Base-by-base conservation (phyloP, 2,888 invertebrate genomes). In the Ormyrus thymus region DNA sequence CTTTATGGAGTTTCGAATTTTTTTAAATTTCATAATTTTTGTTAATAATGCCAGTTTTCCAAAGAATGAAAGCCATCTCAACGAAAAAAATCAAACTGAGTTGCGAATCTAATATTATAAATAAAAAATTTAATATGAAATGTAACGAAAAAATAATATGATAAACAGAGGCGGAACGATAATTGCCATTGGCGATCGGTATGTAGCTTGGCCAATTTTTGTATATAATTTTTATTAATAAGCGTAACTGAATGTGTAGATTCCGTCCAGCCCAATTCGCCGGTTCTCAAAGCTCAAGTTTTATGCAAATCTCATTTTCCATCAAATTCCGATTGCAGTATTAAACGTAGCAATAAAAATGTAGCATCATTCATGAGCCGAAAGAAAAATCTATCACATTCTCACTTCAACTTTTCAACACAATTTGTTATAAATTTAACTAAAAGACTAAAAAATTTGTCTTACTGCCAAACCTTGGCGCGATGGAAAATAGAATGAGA, bases 191-290 rank as follows among this genome's bases (percentile, higher is more conserved):
- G 53, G 46, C 81, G 85, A 87, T 86, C 85, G 85, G 86, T 85
- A 86, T 86, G 87, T 89, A 88, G 88, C 87, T 87, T 86, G 87
- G 87, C 88, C 87, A 87, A 87, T 87, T 88, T 88, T 88, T 89
- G 88, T 89, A 89, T 89, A 78, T 78, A 78, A 73, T 68, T 81
- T 81, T 82, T 82, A 83, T 83, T 82, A 82, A 82, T 83, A 81
- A 75, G 76, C 71, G 87, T 87, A 89, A 88, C 82, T 88, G 85
- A 87, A 87, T 89, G 89, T 89, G 87, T 89, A 89, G 89, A 89
- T 87, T 89, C 89, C 89, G 89, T 89, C 89, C 89, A 87, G 87
- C 87, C 88, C 89, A 87, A 82, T 86, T 86, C 83, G 83, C 83
- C 80, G 79, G 84, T 83, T 83, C 71, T 83, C 73, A 77, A 68